Conservation (phyloP, 2,888 invertebrate species). For the Polia nebulosa region DNA sequence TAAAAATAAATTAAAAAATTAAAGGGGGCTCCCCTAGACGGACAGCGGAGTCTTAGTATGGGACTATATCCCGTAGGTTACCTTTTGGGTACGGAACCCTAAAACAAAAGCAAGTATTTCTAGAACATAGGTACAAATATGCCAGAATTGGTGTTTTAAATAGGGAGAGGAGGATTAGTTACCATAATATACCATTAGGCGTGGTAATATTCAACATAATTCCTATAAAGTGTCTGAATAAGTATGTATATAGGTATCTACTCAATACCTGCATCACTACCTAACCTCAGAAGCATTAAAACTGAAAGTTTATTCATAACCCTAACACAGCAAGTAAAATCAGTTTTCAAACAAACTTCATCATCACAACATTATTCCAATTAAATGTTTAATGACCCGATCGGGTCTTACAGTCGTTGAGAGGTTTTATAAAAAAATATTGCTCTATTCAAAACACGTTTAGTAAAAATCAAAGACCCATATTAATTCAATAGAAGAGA, state of each 20-base stretch:
- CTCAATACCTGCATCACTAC: not conserved
- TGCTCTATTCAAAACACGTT: slow-evolving; percentile 47
- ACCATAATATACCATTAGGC: not conserved
- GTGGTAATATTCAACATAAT: no score
- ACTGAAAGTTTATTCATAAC: not conserved
- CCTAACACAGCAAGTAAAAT: not conserved
- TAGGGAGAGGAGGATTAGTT: not conserved
- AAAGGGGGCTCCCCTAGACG: no score
- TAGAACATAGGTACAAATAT: not conserved
- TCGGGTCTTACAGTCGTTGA: no score
- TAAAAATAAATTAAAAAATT: no score
- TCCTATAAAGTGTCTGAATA: no score
- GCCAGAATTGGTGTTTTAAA: not conserved
- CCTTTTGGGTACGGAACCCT: no score
- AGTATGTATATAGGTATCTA: no score
- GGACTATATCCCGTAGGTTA: no score
- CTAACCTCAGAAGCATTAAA: not conserved
- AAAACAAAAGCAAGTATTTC: not conserved
- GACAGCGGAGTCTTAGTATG: no score
- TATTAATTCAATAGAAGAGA: slow-evolving; percentile 37
- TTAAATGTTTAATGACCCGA: slow-evolving; percentile 46
- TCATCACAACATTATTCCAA: slow-evolving; percentile 22
- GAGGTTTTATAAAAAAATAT: slow-evolving; percentile 43
- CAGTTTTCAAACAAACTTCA: slow-evolving; percentile 22
- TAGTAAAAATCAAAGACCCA: slow-evolving; percentile 46